Evolutionary conservation across 2,797 vertebrate genomes (phyloP), one percentile per base, ranked within the genome.

Genomic region (Cossypha caffra): DNA sequence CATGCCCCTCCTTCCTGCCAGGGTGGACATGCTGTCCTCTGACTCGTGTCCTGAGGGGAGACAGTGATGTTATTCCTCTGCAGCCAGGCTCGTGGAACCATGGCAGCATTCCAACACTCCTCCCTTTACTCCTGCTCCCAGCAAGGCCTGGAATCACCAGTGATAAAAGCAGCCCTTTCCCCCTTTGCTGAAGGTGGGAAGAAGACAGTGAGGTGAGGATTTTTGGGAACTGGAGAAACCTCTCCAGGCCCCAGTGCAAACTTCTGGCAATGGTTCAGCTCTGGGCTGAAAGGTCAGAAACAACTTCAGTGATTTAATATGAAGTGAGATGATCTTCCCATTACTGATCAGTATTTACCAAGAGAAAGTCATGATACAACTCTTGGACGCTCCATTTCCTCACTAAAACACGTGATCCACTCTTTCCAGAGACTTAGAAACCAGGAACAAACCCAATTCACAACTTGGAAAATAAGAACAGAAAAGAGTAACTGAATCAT

Each of bases 1-100:
- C 99, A 99, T 99, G 95, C 99, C 99, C 75, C 99, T 98, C 47
- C 99, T 99, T 95, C 99, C 99, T 80, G 99, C 99, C 97, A 99
- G 98, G 37, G 99, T 99, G 90, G 99, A 99, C 98, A 99, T 99
- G 98, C 99, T 99, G 96, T 99, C 99, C 97, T 99, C 99, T 77
- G 99, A 99, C 94, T 99, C 99, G 86, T 99, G 99, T 93, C 99
- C 99, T 99, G 98, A 92, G 98, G 98, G 97, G 48, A 79, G 82
- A 96, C 4, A 95, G 35, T 1, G 1, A 73, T 4, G 40, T 95
- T 92, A 97, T 28, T 64, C 54, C 94, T 63, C 10, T 14, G 61
- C 57, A 89, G 77, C 25, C 62, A 40, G 43, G 51, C 42, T 35
- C 59, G 42, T 14, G 51, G 11, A 35, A 21, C 14, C 25, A 9